Conservation (phyloP, 2,113 vertebrate species). For the Prolemur simus region DNA sequence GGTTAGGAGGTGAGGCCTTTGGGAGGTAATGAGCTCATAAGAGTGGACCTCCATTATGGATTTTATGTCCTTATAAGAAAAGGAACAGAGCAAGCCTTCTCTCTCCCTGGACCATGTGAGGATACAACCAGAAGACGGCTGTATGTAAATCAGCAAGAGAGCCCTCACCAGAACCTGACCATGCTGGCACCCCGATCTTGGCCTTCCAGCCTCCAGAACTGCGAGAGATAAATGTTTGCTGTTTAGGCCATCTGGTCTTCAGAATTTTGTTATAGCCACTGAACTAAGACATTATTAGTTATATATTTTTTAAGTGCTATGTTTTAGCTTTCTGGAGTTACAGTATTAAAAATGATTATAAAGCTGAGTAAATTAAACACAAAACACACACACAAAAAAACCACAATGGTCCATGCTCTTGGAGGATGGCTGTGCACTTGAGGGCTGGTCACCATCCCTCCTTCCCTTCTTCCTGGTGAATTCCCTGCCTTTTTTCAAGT, state of each 20-base stretch:
- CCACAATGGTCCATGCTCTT: fast-evolving
- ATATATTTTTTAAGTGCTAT: neutral
- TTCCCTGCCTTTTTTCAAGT: neutral
- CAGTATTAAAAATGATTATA: neutral
- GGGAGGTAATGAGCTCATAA: neutral
- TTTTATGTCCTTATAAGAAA: neutral
- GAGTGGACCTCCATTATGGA: neutral
- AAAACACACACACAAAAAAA: neutral
- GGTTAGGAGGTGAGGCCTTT: neutral
- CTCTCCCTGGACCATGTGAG: neutral
- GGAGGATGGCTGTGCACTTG: neutral
- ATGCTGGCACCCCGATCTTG: too few relatives aligned
- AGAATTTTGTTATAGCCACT: neutral
- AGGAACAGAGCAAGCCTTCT: neutral
- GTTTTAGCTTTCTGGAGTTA: neutral
- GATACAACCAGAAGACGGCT: neutral
- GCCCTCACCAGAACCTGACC: too few relatives aligned
- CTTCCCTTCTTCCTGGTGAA: neutral
- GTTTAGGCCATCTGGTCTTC: neutral
- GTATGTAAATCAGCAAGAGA: neutral
- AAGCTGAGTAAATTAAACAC: neutral
- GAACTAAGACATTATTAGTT: neutral
- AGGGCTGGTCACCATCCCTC: neutral
- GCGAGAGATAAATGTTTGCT: too few relatives aligned
- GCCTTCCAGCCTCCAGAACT: neutral